A percentile compares a stretch with the other conserved stretches of the same genome.
Conservation (phyloP, 1,140 invertebrate genomes). For the Pristionchus pacificus region DNA sequence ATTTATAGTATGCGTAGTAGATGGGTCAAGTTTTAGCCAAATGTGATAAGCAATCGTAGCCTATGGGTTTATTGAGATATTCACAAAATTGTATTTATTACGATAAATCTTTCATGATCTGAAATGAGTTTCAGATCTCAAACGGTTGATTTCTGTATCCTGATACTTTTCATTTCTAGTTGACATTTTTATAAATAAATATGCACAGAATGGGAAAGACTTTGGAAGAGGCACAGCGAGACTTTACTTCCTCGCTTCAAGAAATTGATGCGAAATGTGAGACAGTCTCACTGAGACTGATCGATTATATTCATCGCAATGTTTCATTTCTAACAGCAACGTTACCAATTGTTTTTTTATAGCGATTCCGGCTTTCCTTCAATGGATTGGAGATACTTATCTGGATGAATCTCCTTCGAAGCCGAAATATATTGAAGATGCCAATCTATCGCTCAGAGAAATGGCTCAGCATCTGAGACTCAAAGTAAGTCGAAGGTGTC, state of each 20-base stretch:
- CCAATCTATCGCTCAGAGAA: neutral
- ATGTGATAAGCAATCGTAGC: too few relatives aligned
- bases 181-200: neutral
- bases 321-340: neutral
- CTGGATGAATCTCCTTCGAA: neutral
- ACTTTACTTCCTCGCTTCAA: neutral
- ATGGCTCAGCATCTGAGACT: neutral
- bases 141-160: neutral
- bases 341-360: neutral
- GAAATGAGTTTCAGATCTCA: too few relatives aligned
- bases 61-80: too few relatives aligned
- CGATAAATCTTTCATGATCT: too few relatives aligned
- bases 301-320: too few relatives aligned
- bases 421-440: neutral
- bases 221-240: constrained; percentile 8
- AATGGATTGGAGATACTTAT: neutral
- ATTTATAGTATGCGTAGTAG: too few relatives aligned
- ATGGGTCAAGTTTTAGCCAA: too few relatives aligned
- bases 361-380: neutral
- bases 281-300: too few relatives aligned
- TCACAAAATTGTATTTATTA: too few relatives aligned
- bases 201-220: neutral
- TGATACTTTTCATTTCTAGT: neutral
- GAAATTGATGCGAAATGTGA: neutral
- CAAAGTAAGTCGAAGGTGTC: neutral